Base-by-base conservation (phyloP, 2,888 invertebrate genomes). In the Tribolium freemani region DNA sequence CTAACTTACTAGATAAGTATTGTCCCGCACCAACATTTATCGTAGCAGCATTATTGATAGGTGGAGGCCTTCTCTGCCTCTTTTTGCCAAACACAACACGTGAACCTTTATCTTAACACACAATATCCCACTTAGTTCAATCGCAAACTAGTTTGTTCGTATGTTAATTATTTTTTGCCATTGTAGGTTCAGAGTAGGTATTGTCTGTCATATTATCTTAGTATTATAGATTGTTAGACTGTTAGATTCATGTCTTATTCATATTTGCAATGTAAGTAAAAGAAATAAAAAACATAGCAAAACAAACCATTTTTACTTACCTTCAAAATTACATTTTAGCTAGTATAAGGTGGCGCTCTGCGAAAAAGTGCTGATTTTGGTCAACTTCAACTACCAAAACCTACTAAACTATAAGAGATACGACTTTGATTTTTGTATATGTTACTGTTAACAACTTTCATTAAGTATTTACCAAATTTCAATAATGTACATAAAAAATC, bases 1-100 rank as follows among this genome's bases (percentile, higher is more conserved):
- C 97, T 26, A 91, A 93, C 74, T 88, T 97, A 66, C 88, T 97
- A 78, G 96, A 96, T 87, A 88, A 92, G 78, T 94, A 95, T 87
- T 97, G 97, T 88, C 95, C 96, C 44, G 94, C 96, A 75, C 97
- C 97, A 63, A 96, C 97, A 77, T 94, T 97, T 87, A 94, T 96
- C 78, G 96, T 97, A 57, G 96, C 96, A 76, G 91, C 89, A 30
- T 90, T 97, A 75, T 90, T 97, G 76, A 93, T 94, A 80, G 91
- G 95, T 82, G 96, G 96, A 84, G 96, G 96, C 73, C 90, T 97
- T 76, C 91, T 94, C 88, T 94, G 96, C 87, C 90, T 96, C 83
- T 91, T 93, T 88, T 89, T 97, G 87, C 96, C 96, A 82, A 96
- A 96, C 88, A 96, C 96, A 84, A 95, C 96, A 48, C 90, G 94